These are phyloP conservation scores for Microcebus murinus DNA, from an alignment of 2,113 vertebrate genomes.

Conservation along the genomic window DNA sequence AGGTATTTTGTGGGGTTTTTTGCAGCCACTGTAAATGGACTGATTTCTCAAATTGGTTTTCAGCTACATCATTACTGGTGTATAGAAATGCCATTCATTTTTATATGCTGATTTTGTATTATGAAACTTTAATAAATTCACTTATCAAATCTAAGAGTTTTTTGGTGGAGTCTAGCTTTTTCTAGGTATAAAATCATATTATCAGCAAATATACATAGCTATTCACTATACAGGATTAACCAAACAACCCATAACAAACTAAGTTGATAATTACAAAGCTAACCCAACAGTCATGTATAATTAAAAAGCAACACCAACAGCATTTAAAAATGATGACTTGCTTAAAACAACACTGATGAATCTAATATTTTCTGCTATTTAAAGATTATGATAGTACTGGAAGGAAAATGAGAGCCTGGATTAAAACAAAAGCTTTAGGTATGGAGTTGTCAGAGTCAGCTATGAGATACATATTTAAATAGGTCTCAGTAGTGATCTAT, in stretches of 20 bases:
- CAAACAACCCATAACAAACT: background rate
- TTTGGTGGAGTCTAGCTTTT: too few species aligned
- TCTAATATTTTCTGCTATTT: slow-evolving; percentile 1
- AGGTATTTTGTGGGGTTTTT: too few species aligned
- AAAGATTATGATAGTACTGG: background rate
- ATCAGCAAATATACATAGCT: background rate
- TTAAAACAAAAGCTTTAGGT: background rate
- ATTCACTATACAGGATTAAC: background rate
- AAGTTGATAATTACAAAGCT: background rate
- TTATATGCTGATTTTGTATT: too few species aligned
- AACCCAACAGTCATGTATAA: background rate
- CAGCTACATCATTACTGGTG: too few species aligned
- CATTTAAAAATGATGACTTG: background rate
- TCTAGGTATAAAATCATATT: too few species aligned
- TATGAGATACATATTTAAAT: background rate
- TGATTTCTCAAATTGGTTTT: too few species aligned
- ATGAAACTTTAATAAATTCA: too few species aligned
- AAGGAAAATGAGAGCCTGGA: background rate
- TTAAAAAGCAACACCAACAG: background rate
- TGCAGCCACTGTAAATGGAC: too few species aligned
- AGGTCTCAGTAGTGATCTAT: background rate
- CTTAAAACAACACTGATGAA: background rate
- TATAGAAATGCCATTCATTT: too few species aligned
- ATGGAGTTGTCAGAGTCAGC: background rate
- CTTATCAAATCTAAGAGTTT: too few species aligned